Percentiles rank a stretch among this genome's conserved stretches.
Evolutionary conservation across 2,888 invertebrate species (phyloP).

Genomic region (Bursaphelenchus okinawaensis): DNA sequence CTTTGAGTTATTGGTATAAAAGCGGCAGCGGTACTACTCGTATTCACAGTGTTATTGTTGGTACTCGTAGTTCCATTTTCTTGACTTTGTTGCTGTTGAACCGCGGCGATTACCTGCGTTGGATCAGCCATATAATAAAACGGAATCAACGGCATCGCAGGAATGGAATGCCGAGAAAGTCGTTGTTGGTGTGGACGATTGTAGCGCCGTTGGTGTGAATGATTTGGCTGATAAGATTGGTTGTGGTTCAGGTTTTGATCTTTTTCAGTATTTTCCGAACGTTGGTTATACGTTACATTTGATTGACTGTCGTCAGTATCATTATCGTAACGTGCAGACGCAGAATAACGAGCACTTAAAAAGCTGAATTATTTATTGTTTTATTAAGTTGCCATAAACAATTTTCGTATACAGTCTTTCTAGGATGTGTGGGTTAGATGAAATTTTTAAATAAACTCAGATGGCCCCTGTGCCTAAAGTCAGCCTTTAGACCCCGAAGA

Average conservation of each 20-base stretch:
- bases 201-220: background rate
- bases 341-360: too few species aligned
- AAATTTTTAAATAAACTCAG: background rate
- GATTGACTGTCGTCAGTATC: background rate
- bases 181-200: background rate
- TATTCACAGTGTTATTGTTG: background rate
- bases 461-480: background rate
- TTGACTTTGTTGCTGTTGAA: background rate
- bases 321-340: too few species aligned
- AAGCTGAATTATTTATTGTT: background rate
- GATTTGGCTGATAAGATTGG: background rate
- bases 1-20: background rate
- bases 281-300: background rate
- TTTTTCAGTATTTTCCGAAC: background rate
- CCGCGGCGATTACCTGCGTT: background rate
- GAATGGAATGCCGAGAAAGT: background rate
- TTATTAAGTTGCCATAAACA: background rate
- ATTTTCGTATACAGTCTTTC: background rate
- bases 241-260: background rate
- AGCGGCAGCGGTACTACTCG: background rate
- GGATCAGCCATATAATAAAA: background rate
- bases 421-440: too few species aligned
- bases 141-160: background rate
- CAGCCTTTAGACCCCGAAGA: background rate
- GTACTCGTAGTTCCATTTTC: background rate